Conservation (phyloP, 2,797 vertebrate genomes). For the Xenentodon cancila region DNA sequence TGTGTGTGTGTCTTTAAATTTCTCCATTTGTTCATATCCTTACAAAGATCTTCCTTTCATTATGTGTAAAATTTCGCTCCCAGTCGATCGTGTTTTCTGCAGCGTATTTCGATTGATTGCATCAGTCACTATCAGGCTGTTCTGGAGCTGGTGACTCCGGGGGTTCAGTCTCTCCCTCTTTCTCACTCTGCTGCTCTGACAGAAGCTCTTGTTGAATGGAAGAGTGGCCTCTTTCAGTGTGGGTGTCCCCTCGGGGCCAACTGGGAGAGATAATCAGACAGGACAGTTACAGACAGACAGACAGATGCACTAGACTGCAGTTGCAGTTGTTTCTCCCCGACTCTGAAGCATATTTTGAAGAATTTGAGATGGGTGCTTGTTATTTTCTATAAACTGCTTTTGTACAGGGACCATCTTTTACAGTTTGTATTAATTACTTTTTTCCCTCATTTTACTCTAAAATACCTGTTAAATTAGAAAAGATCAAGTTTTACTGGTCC, state of each 20-base stretch:
- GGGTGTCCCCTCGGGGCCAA: slow-evolving; percentile 80
- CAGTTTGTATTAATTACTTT: neutral
- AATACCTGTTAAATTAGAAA: neutral
- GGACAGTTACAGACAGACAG: slow-evolving; percentile 72
- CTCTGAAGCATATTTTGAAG: slow-evolving; percentile 27
- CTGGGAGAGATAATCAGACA: slow-evolving; percentile 80
- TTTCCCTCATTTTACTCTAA: neutral
- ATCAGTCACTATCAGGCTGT: slow-evolving; percentile 67
- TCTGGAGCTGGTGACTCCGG: slow-evolving; percentile 71
- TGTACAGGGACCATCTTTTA: neutral
- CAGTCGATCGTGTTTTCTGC: slow-evolving; percentile 35
- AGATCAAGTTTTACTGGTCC: neutral
- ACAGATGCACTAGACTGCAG: slow-evolving; percentile 46
- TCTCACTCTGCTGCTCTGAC: slow-evolving; percentile 73
- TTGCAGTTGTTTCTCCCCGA: slow-evolving; percentile 41
- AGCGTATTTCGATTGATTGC: slow-evolving; percentile 77
- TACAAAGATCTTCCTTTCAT: slow-evolving; percentile 31
- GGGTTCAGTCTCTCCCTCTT: slow-evolving; percentile 66
- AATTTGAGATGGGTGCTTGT: slow-evolving; percentile 21
- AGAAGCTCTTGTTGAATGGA: slow-evolving; percentile 89
- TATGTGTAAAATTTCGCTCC: slow-evolving; percentile 28
- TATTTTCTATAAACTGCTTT: slow-evolving; percentile 7
- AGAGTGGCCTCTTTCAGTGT: slow-evolving; percentile 82
- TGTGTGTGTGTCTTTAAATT: slow-evolving; percentile 1
- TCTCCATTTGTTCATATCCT: slow-evolving; percentile 12